These are phyloP conservation scores for Mimachlamys varia DNA, from an alignment of 2,888 invertebrate genomes.

Conservation along the genomic window DNA sequence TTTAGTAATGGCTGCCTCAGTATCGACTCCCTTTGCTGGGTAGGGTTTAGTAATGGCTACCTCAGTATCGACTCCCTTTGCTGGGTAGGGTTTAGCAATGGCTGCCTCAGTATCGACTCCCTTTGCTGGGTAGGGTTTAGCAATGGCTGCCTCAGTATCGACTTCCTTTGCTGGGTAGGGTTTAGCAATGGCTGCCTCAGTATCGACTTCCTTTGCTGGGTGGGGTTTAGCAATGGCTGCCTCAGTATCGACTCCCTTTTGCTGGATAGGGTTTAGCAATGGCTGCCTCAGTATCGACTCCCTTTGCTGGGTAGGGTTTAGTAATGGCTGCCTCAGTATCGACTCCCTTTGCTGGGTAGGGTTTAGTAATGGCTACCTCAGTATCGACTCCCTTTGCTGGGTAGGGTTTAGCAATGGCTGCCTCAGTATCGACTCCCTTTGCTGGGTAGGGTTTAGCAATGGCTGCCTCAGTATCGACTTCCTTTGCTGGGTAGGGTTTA, in stretches of 20 bases:
- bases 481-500: neutral
- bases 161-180: neutral
- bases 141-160: neutral
- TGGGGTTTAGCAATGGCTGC: neutral
- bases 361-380: neutral
- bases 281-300: neutral
- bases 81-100: neutral
- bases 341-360: neutral
- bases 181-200: neutral
- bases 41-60: neutral
- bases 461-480: neutral
- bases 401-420: neutral
- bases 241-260: neutral
- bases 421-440: neutral
- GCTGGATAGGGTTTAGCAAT: neutral
- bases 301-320: neutral
- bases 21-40: neutral
- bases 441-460: neutral
- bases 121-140: neutral
- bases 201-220: neutral
- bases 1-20: neutral
- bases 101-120: neutral
- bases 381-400: neutral
- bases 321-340: neutral
- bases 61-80: neutral